These are phyloP conservation scores for Oplegnathus fasciatus DNA, from an alignment of 2,113 vertebrate species.

Conservation along the genomic window DNA sequence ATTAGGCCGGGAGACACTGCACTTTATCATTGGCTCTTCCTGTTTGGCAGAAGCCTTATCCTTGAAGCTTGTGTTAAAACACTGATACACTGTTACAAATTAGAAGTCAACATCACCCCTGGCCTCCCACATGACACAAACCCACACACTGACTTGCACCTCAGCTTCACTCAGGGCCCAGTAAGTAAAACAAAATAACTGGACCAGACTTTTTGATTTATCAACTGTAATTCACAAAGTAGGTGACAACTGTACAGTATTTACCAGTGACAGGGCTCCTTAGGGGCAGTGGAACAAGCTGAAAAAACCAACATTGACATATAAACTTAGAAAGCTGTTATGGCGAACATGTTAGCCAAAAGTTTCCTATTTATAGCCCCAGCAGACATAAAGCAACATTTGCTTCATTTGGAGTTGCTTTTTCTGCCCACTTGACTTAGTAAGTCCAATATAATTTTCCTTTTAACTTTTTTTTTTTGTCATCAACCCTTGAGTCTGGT, in stretches of 20 bases:
- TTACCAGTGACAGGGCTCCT: neutral
- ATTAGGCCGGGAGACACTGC: conserved; percentile 34
- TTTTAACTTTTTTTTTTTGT: neutral
- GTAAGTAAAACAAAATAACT: neutral
- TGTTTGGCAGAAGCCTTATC: conserved; percentile 55
- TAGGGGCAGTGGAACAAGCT: neutral
- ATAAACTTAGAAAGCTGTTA: too few species aligned
- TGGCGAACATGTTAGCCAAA: too few species aligned
- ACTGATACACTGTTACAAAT: conserved; percentile 47
- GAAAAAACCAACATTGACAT: neutral
- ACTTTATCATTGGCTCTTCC: conserved; percentile 69
- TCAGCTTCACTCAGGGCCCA: neutral
- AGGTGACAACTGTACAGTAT: neutral
- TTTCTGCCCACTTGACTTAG: neutral
- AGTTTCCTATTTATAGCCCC: too few species aligned
- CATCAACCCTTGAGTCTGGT: too few species aligned
- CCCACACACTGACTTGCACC: neutral
- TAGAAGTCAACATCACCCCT: conserved; percentile 35
- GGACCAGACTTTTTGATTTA: neutral
- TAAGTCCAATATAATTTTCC: neutral
- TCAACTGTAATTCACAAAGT: neutral
- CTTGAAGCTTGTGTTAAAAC: conserved; percentile 39
- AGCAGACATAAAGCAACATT: neutral
- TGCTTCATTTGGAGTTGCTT: neutral
- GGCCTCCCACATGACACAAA: conserved; percentile 8